Evolutionary conservation across 2,888 invertebrate species (phyloP).

Genomic region (Alloplasta piceator): DNA sequence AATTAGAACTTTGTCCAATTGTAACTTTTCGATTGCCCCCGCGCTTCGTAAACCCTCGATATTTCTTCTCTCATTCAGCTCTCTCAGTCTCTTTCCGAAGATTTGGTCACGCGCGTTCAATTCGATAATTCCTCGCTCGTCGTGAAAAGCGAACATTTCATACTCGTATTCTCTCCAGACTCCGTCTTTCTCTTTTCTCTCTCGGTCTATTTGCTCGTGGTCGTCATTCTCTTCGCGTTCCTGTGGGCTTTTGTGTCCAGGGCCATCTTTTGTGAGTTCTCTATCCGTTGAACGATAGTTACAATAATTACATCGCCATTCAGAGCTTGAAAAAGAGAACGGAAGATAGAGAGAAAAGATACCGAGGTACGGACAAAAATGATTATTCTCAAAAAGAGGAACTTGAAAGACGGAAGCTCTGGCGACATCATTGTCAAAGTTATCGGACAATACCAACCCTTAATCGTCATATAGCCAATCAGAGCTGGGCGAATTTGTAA

Average conservation of each 20-base stretch:
- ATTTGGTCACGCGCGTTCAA: conserved; percentile 24
- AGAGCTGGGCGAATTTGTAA: neutral
- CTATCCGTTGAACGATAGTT: neutral
- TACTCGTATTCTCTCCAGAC: conserved; percentile 13
- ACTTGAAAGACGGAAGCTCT: neutral
- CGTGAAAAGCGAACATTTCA: conserved; percentile 9
- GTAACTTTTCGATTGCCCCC: conserved; percentile 68
- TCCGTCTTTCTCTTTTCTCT: neutral
- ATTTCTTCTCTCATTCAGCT: neutral
- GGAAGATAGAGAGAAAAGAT: neutral
- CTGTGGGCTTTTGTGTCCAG: conserved; percentile 21
- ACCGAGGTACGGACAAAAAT: neutral
- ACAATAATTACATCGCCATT: conserved; percentile 26
- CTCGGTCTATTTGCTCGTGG: neutral
- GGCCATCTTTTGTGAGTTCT: conserved; percentile 18
- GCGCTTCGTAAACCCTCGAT: conserved; percentile 23
- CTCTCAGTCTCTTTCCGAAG: conserved; percentile 18
- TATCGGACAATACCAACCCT: conserved; percentile 1
- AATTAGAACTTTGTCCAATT: conserved; percentile 70
- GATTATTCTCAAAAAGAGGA: conserved; percentile 24
- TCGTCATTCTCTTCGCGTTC: conserved; percentile 2
- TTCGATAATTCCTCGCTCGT: conserved; percentile 40
- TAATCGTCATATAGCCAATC: conserved; percentile 6
- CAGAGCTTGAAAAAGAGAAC: neutral
- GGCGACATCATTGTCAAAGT: neutral